Evolutionary conservation across 2,797 vertebrate species (phyloP), one percentile per base, ranked within the genome.

Genomic region (Poliocrania exsul): DNA sequence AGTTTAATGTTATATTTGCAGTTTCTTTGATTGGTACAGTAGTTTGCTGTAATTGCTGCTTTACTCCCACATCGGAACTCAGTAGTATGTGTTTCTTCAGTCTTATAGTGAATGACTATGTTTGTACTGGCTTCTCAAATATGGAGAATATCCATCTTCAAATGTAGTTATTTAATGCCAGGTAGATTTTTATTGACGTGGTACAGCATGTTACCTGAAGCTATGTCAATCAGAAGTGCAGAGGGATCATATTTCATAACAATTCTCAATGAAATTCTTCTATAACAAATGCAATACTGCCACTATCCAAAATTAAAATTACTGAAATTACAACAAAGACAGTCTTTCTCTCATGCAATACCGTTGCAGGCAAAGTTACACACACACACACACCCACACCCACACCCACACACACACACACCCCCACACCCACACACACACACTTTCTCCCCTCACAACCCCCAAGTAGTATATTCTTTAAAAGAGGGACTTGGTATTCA

Each of bases 401-500:
- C 20, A 69, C 58, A 67, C 18, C 28, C 65, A 51, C 42, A 66
- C 35, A 72, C 42, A 80, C 23, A 46, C 20, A 65, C 58, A 67
- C 18, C 29, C 53, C 49, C 44, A 64, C 37, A 73, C 50, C 37
- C 51, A 56, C 28, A 35, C 49, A 79, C 28, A 16, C 37, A 5
- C 13, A 19, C 2, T 72, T 79, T 66, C 77, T 90, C 72, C 73
- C 37, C 80, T 86, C 46, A 66, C 81, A 93, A 71, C 38, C 46
- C 35, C n/a, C 1, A 2, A 85, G 89, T 73, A 91, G 82, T 84
- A 78, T 47, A 79, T 75, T 78, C 86, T 88, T 88, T 83, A 66
- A 86, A 85, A 87, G 61, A 95, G 77, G 81, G 62, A 49, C 75
- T 91, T 83, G 72, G 75, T 88, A 96, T 97, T 94, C 92, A 97